A percentile compares a stretch with the other conserved stretches of the same genome.
phyloP scores from a whole-genome alignment of 2,888 invertebrate species.

The Ichneumon xanthorius region DNA sequence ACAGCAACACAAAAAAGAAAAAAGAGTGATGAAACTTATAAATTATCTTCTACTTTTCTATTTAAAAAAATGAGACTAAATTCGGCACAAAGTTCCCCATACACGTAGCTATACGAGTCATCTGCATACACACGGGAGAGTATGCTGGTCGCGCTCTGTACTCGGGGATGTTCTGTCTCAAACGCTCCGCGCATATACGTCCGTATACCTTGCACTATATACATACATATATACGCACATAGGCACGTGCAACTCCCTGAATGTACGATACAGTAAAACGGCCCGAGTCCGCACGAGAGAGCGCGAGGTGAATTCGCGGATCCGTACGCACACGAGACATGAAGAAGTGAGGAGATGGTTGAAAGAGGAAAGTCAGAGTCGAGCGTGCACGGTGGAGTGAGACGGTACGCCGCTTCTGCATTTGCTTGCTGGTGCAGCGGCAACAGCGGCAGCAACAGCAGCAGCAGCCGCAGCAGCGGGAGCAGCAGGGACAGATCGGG shows the following conservation, averaged over 20 bases:
- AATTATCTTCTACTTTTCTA: background rate
- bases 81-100: slow-evolving; percentile 1
- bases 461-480: background rate
- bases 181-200: slow-evolving; percentile 20
- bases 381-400: slow-evolving; percentile 40
- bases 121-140: slow-evolving; percentile 14
- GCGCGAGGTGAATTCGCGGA: slow-evolving; percentile 29
- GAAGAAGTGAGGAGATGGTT: slow-evolving; percentile 8
- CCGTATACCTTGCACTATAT: slow-evolving; percentile 14
- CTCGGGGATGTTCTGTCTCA: slow-evolving; percentile 32
- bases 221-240: background rate
- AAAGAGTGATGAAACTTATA: background rate
- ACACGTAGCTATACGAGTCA: background rate
- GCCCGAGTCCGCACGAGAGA: slow-evolving; percentile 33
- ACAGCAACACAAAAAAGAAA: background rate
- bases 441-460: slow-evolving; percentile 3
- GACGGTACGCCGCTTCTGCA: slow-evolving; percentile 24
- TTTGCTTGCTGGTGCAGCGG: slow-evolving; percentile 21
- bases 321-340: slow-evolving; percentile 12
- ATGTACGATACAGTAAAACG: slow-evolving; percentile 24
- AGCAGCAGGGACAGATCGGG: slow-evolving; percentile 12
- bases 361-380: slow-evolving; percentile 43
- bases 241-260: slow-evolving; percentile 31
- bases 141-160: slow-evolving; percentile 19
- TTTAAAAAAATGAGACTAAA: background rate